A percentile compares a stretch with the other conserved stretches of the same genome.
Conservation (phyloP, 2,888 invertebrate genomes). For the Choristoneura rosaceana region DNA sequence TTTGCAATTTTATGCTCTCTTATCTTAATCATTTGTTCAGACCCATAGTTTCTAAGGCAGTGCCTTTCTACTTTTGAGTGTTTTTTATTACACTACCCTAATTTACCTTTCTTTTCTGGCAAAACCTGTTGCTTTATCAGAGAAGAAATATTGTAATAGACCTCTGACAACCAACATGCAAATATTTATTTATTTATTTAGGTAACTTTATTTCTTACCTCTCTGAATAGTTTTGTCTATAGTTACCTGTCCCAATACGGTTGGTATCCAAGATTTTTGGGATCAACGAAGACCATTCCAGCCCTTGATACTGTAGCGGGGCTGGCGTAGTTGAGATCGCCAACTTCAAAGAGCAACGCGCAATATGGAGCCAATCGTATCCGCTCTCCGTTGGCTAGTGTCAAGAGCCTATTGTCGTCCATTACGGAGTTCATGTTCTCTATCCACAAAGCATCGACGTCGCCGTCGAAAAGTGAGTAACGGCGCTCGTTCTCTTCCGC, state of each 20-base stretch:
- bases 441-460: constrained; percentile 97
- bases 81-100: neutral
- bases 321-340: constrained; percentile 94
- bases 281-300: constrained; percentile 97
- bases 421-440: constrained; percentile 99
- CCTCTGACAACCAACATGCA: too few relatives aligned
- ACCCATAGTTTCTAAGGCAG: too few relatives aligned
- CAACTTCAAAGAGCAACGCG: constrained; percentile 95
- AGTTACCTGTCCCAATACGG: constrained; percentile 91
- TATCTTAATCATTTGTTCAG: too few relatives aligned
- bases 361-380: constrained; percentile 93
- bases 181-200: too few relatives aligned
- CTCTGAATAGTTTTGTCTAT: neutral
- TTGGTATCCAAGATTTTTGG: constrained; percentile 94
- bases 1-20: too few relatives aligned
- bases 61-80: too few relatives aligned
- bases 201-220: too few relatives aligned
- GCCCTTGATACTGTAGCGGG: constrained; percentile 97
- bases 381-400: constrained; percentile 95
- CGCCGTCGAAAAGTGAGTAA: constrained; percentile 96
- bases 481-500: constrained; percentile 90
- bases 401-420: constrained; percentile 96
- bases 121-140: too few relatives aligned
- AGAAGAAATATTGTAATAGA: too few relatives aligned
- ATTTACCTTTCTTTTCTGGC: too few relatives aligned